Base-by-base conservation (phyloP, 1,140 invertebrate species). In the Drosophila ficusphila region DNA sequence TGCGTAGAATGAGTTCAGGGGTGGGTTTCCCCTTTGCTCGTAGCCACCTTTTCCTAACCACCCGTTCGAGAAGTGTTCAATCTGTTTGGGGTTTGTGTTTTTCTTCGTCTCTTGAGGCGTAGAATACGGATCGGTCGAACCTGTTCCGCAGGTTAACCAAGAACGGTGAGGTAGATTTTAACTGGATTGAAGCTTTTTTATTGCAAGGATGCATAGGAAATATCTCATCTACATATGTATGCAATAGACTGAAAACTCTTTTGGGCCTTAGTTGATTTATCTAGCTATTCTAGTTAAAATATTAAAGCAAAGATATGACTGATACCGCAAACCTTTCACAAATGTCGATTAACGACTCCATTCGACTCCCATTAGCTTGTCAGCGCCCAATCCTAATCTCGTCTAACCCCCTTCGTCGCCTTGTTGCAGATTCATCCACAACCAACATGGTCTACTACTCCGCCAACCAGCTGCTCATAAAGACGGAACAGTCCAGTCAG, bases 361-460 rank as follows among this genome's bases (percentile, higher is more conserved):
- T n/a, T n/a, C n/a, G n/a, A n/a, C n/a, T n/a, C n/a, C n/a, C n/a
- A n/a, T n/a, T n/a, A n/a, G n/a, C n/a, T n/a, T n/a, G n/a, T n/a
- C n/a, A n/a, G n/a, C n/a, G n/a, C n/a, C n/a, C n/a, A n/a, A n/a
- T n/a, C n/a, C n/a, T n/a, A n/a, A n/a, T n/a, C n/a, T n/a, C n/a
- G n/a, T n/a, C n/a, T n/a, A n/a, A n/a, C n/a, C n/a, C n/a, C 34
- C 6, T 3, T 21, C 19, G 0, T 47, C n/a, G 18, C 11, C 46
- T 12, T 5, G 33, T 47, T 88, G 2, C 44, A 91, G 90, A 89
- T 73, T 76, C 77, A 77, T 47, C 75, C 48, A 73, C 58, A 71
- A 68, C 58, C 64, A 91, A 90, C 25, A 91, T 91, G 91, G 90
- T 91, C 23, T 91, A 91, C 57, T 91, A 91, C 60, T 67, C 89